phyloP scores from a whole-genome alignment of 2,888 invertebrate genomes.

The Stenurella melanura region DNA sequence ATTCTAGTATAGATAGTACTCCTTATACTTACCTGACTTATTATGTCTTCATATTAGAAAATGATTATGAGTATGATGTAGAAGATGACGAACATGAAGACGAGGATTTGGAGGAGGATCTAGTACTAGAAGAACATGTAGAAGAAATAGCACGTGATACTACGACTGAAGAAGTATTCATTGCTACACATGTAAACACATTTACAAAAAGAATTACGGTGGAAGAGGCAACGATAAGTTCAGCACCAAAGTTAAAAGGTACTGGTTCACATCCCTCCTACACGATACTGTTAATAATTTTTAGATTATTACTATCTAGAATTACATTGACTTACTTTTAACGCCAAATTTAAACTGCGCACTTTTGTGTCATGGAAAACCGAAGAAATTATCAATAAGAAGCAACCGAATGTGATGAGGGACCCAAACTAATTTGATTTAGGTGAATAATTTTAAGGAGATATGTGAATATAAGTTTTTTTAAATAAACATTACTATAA shows the following conservation, averaged over 20 bases:
- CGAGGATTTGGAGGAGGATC: constrained; percentile 45
- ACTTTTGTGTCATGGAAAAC: neutral
- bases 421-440: neutral
- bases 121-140: constrained; percentile 44
- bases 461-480: neutral
- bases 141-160: constrained; percentile 34
- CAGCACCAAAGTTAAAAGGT: neutral
- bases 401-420: neutral
- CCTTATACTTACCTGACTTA: neutral
- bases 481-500: neutral
- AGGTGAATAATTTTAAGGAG: neutral
- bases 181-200: no score
- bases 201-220: no score
- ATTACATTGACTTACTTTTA: neutral
- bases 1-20: neutral
- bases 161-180: constrained; percentile 38
- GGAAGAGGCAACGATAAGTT: constrained; percentile 4
- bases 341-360: neutral
- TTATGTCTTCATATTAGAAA: constrained; percentile 16
- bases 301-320: neutral
- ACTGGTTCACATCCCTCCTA: neutral
- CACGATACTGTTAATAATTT: neutral
- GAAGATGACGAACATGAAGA: constrained; percentile 48
- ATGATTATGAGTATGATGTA: constrained; percentile 47
- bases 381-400: neutral